Evolutionary conservation across 2,888 invertebrate genomes (phyloP).

Genomic region (Idaea dimidiata): DNA sequence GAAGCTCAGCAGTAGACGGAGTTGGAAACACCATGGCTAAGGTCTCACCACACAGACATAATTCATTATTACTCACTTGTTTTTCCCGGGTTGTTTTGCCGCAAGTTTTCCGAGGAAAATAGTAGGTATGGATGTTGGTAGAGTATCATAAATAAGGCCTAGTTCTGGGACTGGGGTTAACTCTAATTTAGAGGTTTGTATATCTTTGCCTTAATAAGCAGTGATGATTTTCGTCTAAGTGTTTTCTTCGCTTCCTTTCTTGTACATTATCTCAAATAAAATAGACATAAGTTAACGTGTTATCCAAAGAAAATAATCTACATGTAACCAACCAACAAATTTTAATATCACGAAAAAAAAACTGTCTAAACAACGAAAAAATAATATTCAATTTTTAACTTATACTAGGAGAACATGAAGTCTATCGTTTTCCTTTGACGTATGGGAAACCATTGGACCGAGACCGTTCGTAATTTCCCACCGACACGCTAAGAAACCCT

Average conservation of each 20-base stretch:
- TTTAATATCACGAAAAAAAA: not conserved
- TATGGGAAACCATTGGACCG: conserved; percentile 10
- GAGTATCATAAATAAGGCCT: not conserved
- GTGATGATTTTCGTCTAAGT: not conserved
- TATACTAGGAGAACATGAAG: not conserved
- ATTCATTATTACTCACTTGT: conserved; percentile 65
- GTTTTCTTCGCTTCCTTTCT: not conserved
- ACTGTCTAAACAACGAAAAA: conserved; percentile 11
- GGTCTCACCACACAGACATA: conserved; percentile 40
- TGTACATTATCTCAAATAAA: not conserved
- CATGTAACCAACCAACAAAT: not conserved
- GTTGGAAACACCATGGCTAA: conserved; percentile 20
- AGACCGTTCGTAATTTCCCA: not conserved
- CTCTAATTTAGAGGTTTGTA: not conserved
- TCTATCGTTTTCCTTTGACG: conserved; percentile 11
- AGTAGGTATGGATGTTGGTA: conserved; percentile 1
- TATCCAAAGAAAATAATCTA: not conserved
- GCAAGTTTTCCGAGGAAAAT: conserved; percentile 17
- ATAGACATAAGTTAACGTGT: not conserved
- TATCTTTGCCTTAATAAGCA: not conserved
- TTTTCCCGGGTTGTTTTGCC: conserved; percentile 49
- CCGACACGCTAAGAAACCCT: conserved; percentile 2
- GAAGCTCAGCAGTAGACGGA: not conserved
- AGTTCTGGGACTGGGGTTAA: not conserved
- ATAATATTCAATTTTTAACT: not conserved